Evolutionary conservation across 2,113 vertebrate species (phyloP).

Genomic region (Pycnonotus jocosus): DNA sequence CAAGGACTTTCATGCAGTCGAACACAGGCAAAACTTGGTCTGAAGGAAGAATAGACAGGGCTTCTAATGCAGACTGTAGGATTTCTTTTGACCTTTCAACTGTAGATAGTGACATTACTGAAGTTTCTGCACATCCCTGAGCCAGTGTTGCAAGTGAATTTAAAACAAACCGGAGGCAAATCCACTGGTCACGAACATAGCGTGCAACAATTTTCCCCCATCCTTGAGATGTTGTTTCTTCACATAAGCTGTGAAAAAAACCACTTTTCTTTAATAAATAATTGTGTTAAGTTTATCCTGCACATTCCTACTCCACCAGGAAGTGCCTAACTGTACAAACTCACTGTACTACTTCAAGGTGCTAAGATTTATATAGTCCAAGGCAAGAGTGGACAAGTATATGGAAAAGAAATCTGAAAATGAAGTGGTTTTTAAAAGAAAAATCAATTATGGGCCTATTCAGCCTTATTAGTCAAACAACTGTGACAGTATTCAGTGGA

Average conservation of each 20-base stretch:
- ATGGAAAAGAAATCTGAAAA: not conserved
- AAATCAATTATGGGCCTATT: not conserved
- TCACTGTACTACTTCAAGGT: not conserved
- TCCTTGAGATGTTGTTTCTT: conserved; percentile 70
- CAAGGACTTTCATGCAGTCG: conserved; percentile 76
- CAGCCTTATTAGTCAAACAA: not conserved
- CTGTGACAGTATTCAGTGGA: not conserved
- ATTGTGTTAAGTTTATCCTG: not conserved
- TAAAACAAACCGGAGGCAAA: conserved; percentile 79
- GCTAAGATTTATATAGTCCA: not conserved
- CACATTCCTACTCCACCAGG: not conserved
- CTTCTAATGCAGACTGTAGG: conserved; percentile 78
- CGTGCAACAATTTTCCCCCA: conserved; percentile 85
- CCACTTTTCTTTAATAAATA: not conserved
- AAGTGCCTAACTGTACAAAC: not conserved
- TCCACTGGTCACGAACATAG: conserved; percentile 87
- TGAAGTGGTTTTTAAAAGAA: not conserved
- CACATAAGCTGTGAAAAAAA: conserved; percentile 55
- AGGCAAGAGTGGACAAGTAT: not conserved
- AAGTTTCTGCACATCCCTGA: not conserved
- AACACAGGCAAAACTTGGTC: conserved; percentile 84
- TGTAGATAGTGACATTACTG: not conserved
- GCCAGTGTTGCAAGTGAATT: conserved; percentile 6
- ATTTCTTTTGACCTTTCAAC: conserved; percentile 1
- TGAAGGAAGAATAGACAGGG: conserved; percentile 81